Evolutionary conservation across 30 jellyfish, hydroid and myxozoan species (phyloP), one percentile per base, ranked within the genome.

Genomic region (Aurelia sp.): DNA sequence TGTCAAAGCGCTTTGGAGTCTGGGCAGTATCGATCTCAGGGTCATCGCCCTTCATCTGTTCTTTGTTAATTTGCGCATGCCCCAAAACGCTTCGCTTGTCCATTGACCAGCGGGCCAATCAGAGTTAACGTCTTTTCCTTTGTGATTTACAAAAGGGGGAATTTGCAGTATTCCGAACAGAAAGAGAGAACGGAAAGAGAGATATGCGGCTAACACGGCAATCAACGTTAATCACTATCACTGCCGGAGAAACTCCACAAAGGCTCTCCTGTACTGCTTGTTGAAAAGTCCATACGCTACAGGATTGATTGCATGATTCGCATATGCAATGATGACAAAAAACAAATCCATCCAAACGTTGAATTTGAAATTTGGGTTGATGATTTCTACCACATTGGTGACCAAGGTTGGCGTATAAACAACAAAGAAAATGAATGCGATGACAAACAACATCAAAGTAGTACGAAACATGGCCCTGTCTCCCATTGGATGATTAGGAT

Each of bases 221-320:
- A 21, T 80, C 74, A 80, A 58, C 90, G 41, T 31, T 8, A 24
- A 44, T 44, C 55, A 8, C 7, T 0, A 44, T 44, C 55, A 44
- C 55, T 44, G 15, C 47, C 52, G 18, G 33, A 59, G 24, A 59
- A 18, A 16, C 13, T 51, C 61, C 33, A 22, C 71, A 78, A 85
- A 64, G 20, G 82, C 88, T 47, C 41, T 63, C 41, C 94, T 67
- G 75, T 85, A 85, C 62, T 85, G 88, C 53, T 74, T 85, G 74
- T 85, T 85, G 78, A 85, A 33, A 17, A 76, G 51, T 17, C 94
- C 94, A 44, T 85, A 85, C 2, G 60, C 85, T 0, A 85, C 15
- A 17, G 94, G 86, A 55, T 85, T 85, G 48, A 85, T 85, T 13
- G 87, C 68, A 40, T 85, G 94, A 41, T 85, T 85, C 33, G 94